Evolutionary conservation across 2,113 vertebrate species (phyloP).

Genomic region (Collichthys lucidus): DNA sequence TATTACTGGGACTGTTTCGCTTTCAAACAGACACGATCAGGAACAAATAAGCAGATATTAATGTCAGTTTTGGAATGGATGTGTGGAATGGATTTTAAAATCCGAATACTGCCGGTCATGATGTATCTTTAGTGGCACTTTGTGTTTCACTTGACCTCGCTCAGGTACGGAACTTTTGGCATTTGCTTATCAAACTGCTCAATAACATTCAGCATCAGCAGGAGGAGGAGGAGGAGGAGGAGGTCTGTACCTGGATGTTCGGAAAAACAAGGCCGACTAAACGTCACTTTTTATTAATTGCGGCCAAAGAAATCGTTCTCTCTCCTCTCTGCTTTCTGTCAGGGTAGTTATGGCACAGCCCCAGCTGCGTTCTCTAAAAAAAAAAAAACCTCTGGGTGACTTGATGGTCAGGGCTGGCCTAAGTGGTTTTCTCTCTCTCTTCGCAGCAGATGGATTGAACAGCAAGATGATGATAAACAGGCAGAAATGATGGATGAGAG

Average conservation of each 20-base stretch:
- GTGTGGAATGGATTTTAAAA: constrained; percentile 13
- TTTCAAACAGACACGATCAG: neutral
- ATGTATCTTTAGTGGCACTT: constrained; percentile 23
- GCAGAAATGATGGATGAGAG: constrained; percentile 63
- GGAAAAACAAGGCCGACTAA: constrained; percentile 32
- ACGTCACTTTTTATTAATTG: constrained; percentile 6
- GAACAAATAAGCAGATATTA: neutral
- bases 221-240: too few species aligned
- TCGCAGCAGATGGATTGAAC: constrained; percentile 45
- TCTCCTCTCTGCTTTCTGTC: neutral
- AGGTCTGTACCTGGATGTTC: neutral
- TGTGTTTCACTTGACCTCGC: constrained; percentile 6
- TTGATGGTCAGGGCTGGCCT: constrained; percentile 36
- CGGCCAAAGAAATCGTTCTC: neutral
- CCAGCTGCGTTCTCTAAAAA: constrained; percentile 18
- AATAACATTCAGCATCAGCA: constrained; percentile 7
- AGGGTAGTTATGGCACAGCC: neutral
- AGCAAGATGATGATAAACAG: constrained; percentile 63
- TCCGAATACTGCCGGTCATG: neutral
- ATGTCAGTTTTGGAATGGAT: constrained; percentile 2
- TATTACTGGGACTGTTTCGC: neutral
- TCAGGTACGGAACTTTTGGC: constrained; percentile 33
- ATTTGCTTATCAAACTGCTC: constrained; percentile 50
- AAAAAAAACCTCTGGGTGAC: constrained; percentile 33
- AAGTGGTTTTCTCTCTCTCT: constrained; percentile 50